Conservation (phyloP, 1,140 invertebrate genomes). For the Varroa destructor region DNA sequence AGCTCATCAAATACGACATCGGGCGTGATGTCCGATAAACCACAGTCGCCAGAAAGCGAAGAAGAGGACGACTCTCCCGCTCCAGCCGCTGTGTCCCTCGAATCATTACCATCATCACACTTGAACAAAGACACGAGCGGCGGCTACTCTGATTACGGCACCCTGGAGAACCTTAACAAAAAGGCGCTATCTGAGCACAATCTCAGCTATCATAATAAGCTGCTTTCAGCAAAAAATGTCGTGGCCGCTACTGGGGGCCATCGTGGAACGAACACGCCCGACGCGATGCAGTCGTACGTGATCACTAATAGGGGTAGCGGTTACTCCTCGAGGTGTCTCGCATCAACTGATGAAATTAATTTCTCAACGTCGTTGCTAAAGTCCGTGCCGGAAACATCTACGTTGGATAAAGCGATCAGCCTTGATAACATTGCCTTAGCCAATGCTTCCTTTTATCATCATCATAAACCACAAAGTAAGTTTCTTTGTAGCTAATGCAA, state of each 20-base stretch:
- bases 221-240: constrained; percentile 2
- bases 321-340: background rate
- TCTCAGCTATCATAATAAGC: constrained; percentile 26
- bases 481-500: constrained; percentile 4
- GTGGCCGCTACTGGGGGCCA: background rate
- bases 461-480: constrained; percentile 10
- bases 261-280: background rate
- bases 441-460: constrained; percentile 11
- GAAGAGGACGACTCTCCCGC: constrained; percentile 38
- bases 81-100: constrained; percentile 50
- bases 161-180: constrained; percentile 21
- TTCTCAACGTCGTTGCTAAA: background rate
- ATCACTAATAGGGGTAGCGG: no score
- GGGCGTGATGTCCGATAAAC: constrained; percentile 81
- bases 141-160: constrained; percentile 24
- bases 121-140: constrained; percentile 33
- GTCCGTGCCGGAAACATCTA: constrained; percentile 1
- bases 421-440: constrained; percentile 20
- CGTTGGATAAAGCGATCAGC: constrained; percentile 26
- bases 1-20: constrained; percentile 87
- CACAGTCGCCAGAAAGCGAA: constrained; percentile 72
- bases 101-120: constrained; percentile 53
- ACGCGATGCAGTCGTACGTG: background rate
- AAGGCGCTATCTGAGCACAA: constrained; percentile 24
- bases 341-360: background rate